phyloP scores from a whole-genome alignment of 2,113 vertebrate species.

The Xenus cinereus region DNA sequence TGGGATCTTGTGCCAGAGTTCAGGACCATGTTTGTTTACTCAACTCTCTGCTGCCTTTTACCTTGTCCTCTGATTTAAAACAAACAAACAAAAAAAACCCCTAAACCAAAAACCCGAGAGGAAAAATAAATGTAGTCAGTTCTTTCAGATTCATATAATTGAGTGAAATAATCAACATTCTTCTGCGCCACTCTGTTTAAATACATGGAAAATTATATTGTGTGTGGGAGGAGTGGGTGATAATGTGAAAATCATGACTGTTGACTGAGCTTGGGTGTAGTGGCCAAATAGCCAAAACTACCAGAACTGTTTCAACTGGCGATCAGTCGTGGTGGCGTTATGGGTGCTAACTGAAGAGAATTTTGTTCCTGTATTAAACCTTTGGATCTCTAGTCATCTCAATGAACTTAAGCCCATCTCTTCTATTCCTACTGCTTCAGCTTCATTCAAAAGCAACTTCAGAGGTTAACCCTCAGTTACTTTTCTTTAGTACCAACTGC shows the following conservation, averaged over 20 bases:
- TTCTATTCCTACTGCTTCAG: slow-evolving; percentile 42
- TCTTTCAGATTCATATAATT: not conserved
- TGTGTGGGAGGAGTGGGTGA: not conserved
- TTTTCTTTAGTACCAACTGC: slow-evolving; percentile 39
- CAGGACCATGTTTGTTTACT: not conserved
- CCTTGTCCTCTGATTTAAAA: not conserved
- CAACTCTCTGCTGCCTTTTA: not conserved
- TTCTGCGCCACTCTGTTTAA: not conserved
- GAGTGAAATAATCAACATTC: not conserved
- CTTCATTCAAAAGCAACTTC: slow-evolving; percentile 36
- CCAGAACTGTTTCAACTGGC: not conserved
- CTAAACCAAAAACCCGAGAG: not conserved
- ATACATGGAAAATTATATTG: not conserved
- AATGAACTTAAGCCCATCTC: slow-evolving; percentile 22
- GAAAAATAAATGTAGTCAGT: not conserved
- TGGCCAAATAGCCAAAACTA: not conserved
- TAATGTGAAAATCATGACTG: not conserved
- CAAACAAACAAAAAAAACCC: no score
- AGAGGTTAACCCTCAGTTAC: slow-evolving; percentile 48
- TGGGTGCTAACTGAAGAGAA: not conserved
- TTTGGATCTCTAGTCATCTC: slow-evolving; percentile 20
- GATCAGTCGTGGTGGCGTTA: not conserved
- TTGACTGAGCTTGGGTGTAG: not conserved
- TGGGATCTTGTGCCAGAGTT: not conserved
- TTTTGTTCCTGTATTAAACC: slow-evolving; percentile 8